These are phyloP conservation scores for Apodemia duryi DNA, from an alignment of 2,888 invertebrate genomes.

Conservation along the genomic window DNA sequence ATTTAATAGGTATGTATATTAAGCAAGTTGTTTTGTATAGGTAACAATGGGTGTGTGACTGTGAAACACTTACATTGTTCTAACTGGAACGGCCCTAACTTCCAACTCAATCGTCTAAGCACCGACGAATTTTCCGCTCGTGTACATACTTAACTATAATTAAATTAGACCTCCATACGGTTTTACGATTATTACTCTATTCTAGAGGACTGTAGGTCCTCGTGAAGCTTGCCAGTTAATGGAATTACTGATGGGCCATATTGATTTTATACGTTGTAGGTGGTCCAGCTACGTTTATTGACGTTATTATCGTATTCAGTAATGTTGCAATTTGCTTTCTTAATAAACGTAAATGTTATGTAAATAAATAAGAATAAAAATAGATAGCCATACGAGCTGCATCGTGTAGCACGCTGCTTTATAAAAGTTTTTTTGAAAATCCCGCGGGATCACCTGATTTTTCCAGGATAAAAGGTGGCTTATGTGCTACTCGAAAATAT, in stretches of 20 bases:
- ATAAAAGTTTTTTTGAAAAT: no score
- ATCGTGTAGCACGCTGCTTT: no score
- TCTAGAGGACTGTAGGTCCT: not conserved
- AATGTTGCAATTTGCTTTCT: not conserved
- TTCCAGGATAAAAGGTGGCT: no score
- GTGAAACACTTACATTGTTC: not conserved
- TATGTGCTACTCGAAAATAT: no score
- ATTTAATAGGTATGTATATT: no score
- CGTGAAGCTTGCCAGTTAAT: not conserved
- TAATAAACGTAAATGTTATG: not conserved
- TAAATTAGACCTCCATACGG: not conserved
- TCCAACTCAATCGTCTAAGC: not conserved
- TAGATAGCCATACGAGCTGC: no score
- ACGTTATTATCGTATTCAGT: not conserved
- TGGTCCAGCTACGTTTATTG: not conserved
- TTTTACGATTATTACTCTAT: conserved; percentile 3
- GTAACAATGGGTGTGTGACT: no score
- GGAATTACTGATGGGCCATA: not conserved
- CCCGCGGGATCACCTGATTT: no score
- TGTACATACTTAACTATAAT: conserved; percentile 7
- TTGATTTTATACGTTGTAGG: not conserved
- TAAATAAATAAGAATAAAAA: no score
- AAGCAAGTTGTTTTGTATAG: no score
- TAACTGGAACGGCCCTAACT: not conserved
- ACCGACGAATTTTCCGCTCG: not conserved